Evolutionary conservation across 2,797 vertebrate species (phyloP), one percentile per base, ranked within the genome.

Genomic region (Tangara arthus): DNA sequence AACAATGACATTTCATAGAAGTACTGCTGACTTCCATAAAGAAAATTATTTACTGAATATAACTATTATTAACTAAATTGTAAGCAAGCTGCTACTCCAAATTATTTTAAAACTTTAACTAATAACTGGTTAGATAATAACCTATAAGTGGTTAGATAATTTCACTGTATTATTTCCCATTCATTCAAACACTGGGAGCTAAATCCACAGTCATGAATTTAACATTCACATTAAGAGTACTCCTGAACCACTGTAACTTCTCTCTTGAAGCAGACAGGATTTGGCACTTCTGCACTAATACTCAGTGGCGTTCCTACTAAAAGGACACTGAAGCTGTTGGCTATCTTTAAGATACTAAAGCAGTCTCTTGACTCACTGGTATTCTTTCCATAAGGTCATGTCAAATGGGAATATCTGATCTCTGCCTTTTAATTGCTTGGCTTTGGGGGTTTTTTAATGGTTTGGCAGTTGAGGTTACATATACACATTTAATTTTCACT

Each of bases 341-440:
- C 28, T 75, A 28, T 35, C 65, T 34, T 85, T 23, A 78, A 87
- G 28, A 73, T 42, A 49, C 22, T 46, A 49, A 35, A 81, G 50
- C 60, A 86, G 42, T 32, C 37, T 53, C 82, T 60, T 64, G 42
- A 86, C 49, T 93, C 77, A 50, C 2, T 75, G 49, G 64, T 53
- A 81, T 78, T 88, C 72, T 80, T 94, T 86, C 86, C 6, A 0
- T 71, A 61, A 90, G 72, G 61, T 86, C 53, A 78, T 6, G 22
- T 75, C 80, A 90, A 86, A 68, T 50, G 57, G 72, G 72, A 93
- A n/a, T 88, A 68, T 24, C 68, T 88, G 37, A 52, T 60, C 49
- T 64, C 72, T 92, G 65, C 46, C 34, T 90, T 81, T 78, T 93
- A 90, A 91, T 71, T 95, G 72, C 61, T 78, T 81, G 37, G n/a